Percentiles rank a stretch among this genome's conserved stretches.
These are phyloP conservation scores for Drosophila varians DNA, from an alignment of 1,140 invertebrate genomes.

Conservation along the genomic window DNA sequence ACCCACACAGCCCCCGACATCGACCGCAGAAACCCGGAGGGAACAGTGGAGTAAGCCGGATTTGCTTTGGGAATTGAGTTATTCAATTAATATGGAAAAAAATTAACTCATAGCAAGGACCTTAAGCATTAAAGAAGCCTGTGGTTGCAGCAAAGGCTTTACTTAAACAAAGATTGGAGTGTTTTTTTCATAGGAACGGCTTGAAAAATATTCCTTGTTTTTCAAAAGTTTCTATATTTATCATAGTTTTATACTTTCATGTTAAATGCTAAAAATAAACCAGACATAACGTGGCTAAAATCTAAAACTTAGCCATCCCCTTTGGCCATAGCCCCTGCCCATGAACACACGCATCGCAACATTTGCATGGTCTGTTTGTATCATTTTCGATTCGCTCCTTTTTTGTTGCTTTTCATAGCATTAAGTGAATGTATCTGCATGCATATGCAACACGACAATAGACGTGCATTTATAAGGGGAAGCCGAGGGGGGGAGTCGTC, in stretches of 20 bases:
- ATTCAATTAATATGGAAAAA: not conserved
- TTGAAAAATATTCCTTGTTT: too few species aligned
- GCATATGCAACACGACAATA: constrained; percentile 59
- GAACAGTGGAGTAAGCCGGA: constrained; percentile 4
- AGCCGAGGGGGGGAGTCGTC: too few species aligned
- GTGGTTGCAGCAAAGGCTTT: too few species aligned
- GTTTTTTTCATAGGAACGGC: too few species aligned
- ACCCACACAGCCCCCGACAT: constrained; percentile 30
- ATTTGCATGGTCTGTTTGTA: constrained; percentile 51
- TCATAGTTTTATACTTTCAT: too few species aligned
- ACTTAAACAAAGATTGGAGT: too few species aligned
- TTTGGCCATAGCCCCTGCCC: not conserved
- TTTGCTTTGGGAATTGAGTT: not conserved
- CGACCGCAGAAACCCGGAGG: constrained; percentile 26
- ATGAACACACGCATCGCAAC: constrained; percentile 20
- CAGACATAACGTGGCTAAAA: too few species aligned
- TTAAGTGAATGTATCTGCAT: constrained; percentile 68
- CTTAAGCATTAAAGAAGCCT: too few species aligned
- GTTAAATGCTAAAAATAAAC: too few species aligned
- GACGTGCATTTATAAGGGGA: constrained; percentile 64
- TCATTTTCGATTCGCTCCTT: constrained; percentile 46
- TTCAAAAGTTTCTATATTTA: too few species aligned
- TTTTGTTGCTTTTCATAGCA: constrained; percentile 60
- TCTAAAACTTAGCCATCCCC: too few species aligned
- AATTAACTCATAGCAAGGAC: too few species aligned